phyloP scores from a whole-genome alignment of 1,140 invertebrate species.

The Chionoecetes opilio region DNA sequence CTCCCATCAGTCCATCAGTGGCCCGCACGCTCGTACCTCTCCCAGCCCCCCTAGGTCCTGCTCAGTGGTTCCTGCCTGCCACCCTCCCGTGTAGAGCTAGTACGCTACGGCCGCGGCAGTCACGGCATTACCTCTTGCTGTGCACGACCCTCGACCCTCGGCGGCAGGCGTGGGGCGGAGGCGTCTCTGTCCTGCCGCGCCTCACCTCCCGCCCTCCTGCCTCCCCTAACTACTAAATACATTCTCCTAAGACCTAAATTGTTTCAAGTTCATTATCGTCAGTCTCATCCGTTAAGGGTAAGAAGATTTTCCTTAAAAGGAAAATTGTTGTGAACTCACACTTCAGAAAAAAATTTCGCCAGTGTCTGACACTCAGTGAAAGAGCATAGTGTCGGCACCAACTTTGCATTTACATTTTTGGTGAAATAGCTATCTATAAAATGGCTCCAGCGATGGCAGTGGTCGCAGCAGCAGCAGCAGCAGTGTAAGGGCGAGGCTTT shows the following conservation, averaged over 20 bases:
- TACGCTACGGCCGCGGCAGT: slow-evolving; percentile 53
- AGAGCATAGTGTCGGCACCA: not conserved
- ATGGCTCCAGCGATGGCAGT: not conserved
- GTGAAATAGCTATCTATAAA: not conserved
- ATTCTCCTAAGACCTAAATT: not conserved
- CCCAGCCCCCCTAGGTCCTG: slow-evolving; percentile 60
- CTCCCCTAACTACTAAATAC: not conserved
- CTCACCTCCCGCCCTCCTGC: slow-evolving; percentile 1
- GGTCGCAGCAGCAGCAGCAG: not conserved
- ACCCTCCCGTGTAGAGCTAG: slow-evolving; percentile 63
- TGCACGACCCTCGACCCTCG: slow-evolving; percentile 43
- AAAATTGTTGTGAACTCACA: not conserved
- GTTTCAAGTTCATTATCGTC: slow-evolving; percentile 30
- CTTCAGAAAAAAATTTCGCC: not conserved
- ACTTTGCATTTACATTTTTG: not conserved
- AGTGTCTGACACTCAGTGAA: not conserved
- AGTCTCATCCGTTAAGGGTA: not conserved
- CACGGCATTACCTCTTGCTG: not conserved
- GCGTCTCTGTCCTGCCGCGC: not conserved
- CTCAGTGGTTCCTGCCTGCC: slow-evolving; percentile 65
- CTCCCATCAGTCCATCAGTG: slow-evolving; percentile 53
- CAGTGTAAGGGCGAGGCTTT: not conserved
- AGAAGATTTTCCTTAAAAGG: not conserved
- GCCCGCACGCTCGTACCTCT: slow-evolving; percentile 53
- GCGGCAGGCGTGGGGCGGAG: not conserved